phyloP scores from a whole-genome alignment of 2,888 invertebrate genomes.

The Acronicta alni region DNA sequence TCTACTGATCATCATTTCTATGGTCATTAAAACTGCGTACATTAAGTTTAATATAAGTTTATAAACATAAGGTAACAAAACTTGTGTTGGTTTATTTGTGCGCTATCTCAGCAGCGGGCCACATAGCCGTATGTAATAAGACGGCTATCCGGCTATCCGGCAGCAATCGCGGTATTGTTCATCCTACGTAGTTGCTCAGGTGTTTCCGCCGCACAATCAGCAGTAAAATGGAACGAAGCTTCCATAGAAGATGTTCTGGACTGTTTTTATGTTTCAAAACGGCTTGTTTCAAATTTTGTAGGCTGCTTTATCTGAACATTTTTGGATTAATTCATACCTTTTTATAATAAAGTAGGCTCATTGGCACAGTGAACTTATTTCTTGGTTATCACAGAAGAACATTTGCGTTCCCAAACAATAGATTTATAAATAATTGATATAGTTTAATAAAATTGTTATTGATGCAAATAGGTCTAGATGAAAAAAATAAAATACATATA shows the following conservation, averaged over 20 bases:
- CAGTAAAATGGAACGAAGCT: conserved; percentile 83
- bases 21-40: conserved; percentile 47
- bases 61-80: conserved; percentile 28
- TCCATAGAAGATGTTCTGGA: conserved; percentile 69
- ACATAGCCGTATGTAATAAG: conserved; percentile 22
- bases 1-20: conserved; percentile 51
- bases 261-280: conserved; percentile 67
- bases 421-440: too few relatives aligned
- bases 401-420: conserved; percentile 24
- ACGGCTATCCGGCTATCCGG: conserved; percentile 46
- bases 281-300: conserved; percentile 58
- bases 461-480: too few relatives aligned
- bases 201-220: conserved; percentile 82
- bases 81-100: conserved; percentile 30
- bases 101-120: conserved; percentile 32
- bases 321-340: conserved; percentile 41
- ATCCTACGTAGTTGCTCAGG: conserved; percentile 71
- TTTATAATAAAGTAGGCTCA: conserved; percentile 33
- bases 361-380: conserved; percentile 34
- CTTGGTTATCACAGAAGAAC: conserved; percentile 29
- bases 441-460: too few relatives aligned
- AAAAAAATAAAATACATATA: too few relatives aligned
- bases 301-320: conserved; percentile 43
- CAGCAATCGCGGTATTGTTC: conserved; percentile 64
- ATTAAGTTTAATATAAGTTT: neutral